Conservation (phyloP, 2,797 vertebrate species). For the Tadarida brasiliensis region DNA sequence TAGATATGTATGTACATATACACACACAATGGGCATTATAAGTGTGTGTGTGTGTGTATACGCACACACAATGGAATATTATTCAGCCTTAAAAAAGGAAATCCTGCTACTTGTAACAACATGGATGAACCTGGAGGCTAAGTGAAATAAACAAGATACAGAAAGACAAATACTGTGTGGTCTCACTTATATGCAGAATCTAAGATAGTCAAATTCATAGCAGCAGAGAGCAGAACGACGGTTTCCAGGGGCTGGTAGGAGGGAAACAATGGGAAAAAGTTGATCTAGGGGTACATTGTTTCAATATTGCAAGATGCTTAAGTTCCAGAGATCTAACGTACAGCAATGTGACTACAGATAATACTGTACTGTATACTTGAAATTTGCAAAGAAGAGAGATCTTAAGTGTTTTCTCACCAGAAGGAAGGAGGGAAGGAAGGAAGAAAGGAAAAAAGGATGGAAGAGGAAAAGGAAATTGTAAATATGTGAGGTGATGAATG, state of each 20-base stretch:
- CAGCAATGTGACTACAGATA: background rate
- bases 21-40: background rate
- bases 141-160: constrained; percentile 33
- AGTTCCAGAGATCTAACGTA: background rate
- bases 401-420: background rate
- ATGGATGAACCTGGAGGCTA: background rate
- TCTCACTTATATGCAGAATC: background rate
- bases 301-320: background rate
- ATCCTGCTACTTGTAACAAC: background rate
- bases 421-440: background rate
- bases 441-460: background rate
- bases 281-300: background rate
- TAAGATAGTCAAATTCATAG: background rate
- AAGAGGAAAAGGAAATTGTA: background rate
- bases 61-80: background rate
- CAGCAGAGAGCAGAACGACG: background rate
- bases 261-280: background rate
- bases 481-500: background rate
- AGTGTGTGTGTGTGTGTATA: background rate
- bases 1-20: background rate
- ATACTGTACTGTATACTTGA: background rate
- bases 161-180: background rate
- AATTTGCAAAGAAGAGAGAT: background rate
- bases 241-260: background rate
- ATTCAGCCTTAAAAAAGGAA: background rate